These are phyloP conservation scores for Drosophila crucigera DNA, from an alignment of 2,888 invertebrate species.

Conservation along the genomic window DNA sequence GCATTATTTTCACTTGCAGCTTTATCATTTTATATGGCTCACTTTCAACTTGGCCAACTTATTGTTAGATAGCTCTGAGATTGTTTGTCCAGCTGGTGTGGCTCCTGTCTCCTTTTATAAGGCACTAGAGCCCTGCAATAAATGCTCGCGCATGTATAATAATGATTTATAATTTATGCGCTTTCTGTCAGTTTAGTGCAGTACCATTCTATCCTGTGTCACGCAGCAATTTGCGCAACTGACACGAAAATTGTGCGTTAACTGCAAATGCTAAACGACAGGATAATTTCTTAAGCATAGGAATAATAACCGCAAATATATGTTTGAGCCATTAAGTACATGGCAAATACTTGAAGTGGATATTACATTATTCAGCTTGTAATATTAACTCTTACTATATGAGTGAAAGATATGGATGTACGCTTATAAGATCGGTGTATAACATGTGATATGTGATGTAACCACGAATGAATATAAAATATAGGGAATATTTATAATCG, in stretches of 20 bases:
- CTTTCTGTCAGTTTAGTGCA: slow-evolving; percentile 39
- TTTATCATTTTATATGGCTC: slow-evolving; percentile 74
- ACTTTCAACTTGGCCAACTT: slow-evolving; percentile 49
- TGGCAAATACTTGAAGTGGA: background rate
- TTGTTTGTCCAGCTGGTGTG: slow-evolving; percentile 19
- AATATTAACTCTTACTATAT: background rate
- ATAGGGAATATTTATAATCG: background rate
- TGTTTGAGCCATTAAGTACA: background rate
- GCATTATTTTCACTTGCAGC: slow-evolving; percentile 74
- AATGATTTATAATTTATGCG: slow-evolving; percentile 64
- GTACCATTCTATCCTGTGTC: slow-evolving; percentile 29
- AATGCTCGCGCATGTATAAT: slow-evolving; percentile 35
- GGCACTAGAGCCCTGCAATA: slow-evolving; percentile 7
- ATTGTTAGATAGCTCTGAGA: slow-evolving; percentile 11
- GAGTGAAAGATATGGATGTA: background rate
- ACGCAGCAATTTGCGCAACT: slow-evolving; percentile 51
- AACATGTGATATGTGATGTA: background rate
- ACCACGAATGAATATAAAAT: background rate
- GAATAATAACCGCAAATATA: background rate
- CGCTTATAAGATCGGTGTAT: background rate
- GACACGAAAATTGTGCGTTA: slow-evolving; percentile 66
- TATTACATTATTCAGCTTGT: background rate
- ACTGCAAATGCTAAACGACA: slow-evolving; percentile 30
- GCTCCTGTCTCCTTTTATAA: slow-evolving; percentile 52
- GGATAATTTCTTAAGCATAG: slow-evolving; percentile 36